Conservation (phyloP, 2,113 vertebrate genomes). For the Prochilodus magdalenae region DNA sequence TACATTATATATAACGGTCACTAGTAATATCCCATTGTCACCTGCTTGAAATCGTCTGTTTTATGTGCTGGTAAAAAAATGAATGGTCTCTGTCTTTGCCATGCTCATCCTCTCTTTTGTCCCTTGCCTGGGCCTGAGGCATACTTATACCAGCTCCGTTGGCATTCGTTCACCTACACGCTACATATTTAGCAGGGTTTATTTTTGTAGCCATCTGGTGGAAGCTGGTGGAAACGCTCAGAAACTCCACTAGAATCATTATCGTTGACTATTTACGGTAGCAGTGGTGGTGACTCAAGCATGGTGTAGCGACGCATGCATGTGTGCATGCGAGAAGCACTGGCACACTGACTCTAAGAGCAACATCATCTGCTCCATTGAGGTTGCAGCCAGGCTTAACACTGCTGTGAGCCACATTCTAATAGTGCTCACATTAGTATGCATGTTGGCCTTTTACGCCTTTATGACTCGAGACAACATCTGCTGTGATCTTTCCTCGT, state of each 20-base stretch:
- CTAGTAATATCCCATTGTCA: neutral
- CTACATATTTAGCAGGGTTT: constrained; percentile 51
- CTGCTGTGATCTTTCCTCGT: neutral
- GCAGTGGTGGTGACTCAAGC: constrained; percentile 44
- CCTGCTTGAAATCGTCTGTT: neutral
- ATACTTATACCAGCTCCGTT: constrained; percentile 41
- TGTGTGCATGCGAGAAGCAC: constrained; percentile 8
- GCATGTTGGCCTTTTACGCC: neutral
- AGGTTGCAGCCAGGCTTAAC: neutral
- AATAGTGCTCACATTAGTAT: neutral
- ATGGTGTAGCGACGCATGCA: neutral
- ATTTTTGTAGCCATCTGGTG: constrained; percentile 58
- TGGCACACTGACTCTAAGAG: constrained; percentile 9
- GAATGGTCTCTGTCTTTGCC: neutral
- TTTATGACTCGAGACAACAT: neutral
- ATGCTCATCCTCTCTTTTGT: constrained; percentile 13
- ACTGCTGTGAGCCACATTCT: neutral
- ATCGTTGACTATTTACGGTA: constrained; percentile 37
- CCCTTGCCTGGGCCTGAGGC: constrained; percentile 30
- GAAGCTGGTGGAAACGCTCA: constrained; percentile 51
- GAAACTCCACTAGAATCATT: constrained; percentile 48
- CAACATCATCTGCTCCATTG: neutral
- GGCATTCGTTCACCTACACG: constrained; percentile 36
- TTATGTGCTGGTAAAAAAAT: neutral
- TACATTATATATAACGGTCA: neutral